phyloP scores from a whole-genome alignment of 2,888 invertebrate genomes.

The Sesia bembeciformis region DNA sequence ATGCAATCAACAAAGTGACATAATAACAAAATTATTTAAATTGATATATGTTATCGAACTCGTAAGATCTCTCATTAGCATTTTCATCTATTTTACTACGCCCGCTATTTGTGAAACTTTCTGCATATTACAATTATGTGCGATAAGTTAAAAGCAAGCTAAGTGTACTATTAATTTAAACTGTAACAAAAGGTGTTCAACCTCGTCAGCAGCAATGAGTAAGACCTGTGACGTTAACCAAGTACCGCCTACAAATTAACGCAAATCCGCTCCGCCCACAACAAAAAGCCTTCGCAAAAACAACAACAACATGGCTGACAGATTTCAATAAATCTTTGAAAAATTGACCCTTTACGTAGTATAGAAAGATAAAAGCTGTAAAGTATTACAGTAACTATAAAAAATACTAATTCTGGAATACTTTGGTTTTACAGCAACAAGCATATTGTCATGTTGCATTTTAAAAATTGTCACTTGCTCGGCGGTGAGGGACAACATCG shows the following conservation, averaged over 20 bases:
- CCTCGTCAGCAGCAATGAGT: constrained; percentile 28
- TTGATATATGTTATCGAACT: too few species aligned
- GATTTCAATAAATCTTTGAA: background rate
- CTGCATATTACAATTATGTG: too few species aligned
- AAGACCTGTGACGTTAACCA: constrained; percentile 46
- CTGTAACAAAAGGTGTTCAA: background rate
- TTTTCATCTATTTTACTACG: too few species aligned
- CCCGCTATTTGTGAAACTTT: too few species aligned
- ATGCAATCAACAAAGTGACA: too few species aligned
- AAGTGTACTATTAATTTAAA: background rate
- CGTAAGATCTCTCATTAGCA: too few species aligned
- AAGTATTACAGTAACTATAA: background rate
- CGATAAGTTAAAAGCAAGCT: background rate
- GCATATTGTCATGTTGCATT: too few species aligned
- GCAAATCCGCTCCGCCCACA: constrained; percentile 60
- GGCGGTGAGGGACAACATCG: too few species aligned
- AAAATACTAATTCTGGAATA: background rate
- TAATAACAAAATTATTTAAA: too few species aligned
- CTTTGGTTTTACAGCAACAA: background rate
- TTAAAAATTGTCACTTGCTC: too few species aligned
- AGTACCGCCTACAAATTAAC: constrained; percentile 58
- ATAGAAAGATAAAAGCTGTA: background rate
- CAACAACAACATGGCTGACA: constrained; percentile 30
- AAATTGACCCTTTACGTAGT: background rate
- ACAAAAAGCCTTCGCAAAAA: constrained; percentile 36